These are phyloP conservation scores for Chelidonichthys spinosus DNA, from an alignment of 2,797 vertebrate species.

Conservation along the genomic window DNA sequence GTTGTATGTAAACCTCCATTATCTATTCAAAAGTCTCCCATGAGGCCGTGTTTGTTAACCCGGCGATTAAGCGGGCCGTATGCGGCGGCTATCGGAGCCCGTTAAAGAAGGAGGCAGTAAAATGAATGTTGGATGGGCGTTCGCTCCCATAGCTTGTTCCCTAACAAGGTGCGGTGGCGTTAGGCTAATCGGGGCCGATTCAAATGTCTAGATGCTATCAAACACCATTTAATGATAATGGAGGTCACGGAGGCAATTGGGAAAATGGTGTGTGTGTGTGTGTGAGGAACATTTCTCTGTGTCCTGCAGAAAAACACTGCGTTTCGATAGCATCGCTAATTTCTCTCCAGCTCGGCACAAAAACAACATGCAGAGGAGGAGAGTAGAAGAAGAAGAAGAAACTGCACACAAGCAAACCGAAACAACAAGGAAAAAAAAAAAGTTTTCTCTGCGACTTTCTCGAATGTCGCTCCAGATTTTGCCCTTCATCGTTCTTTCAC, in stretches of 20 bases:
- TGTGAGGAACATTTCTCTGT: slow-evolving; percentile 59
- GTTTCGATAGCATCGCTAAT: slow-evolving; percentile 77
- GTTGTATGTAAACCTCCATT: slow-evolving; percentile 56
- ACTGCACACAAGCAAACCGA: slow-evolving; percentile 48
- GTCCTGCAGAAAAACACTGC: slow-evolving; percentile 55
- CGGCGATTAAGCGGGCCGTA: slow-evolving; percentile 67
- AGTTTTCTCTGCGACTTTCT: slow-evolving; percentile 82
- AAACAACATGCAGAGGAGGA: slow-evolving; percentile 62
- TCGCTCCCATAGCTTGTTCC: slow-evolving; percentile 67
- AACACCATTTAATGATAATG: slow-evolving; percentile 73
- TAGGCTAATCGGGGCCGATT: slow-evolving; percentile 68
- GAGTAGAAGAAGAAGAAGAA: not conserved
- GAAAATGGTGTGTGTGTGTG: slow-evolving; percentile 47
- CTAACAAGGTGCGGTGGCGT: slow-evolving; percentile 77
- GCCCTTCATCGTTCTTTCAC: slow-evolving; percentile 86
- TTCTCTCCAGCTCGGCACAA: slow-evolving; percentile 64
- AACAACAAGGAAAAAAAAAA: slow-evolving; percentile 76
- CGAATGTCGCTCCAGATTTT: slow-evolving; percentile 85
- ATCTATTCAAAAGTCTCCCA: slow-evolving; percentile 75
- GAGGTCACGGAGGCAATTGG: slow-evolving; percentile 75
- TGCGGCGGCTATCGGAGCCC: slow-evolving; percentile 70
- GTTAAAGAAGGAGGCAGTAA: slow-evolving; percentile 76
- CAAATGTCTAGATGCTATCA: slow-evolving; percentile 79
- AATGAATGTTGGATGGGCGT: slow-evolving; percentile 74
- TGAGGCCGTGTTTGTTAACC: slow-evolving; percentile 74